Conservation (phyloP, 2,888 invertebrate genomes). For the Cyclophora punctaria region DNA sequence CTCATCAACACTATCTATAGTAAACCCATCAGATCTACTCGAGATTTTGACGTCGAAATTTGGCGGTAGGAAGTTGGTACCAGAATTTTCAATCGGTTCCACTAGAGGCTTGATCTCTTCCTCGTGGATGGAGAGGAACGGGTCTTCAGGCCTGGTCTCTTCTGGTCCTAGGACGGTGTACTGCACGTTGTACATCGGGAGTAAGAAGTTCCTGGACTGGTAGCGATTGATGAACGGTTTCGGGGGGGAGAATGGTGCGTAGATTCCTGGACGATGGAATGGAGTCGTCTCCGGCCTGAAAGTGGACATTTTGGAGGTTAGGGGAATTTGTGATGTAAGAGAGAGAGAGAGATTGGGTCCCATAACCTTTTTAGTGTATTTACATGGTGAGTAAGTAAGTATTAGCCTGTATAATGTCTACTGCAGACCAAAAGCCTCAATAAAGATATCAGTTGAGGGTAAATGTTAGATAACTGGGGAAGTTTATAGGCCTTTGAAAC, state of each 20-base stretch:
- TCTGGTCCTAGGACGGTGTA: slow-evolving; percentile 58
- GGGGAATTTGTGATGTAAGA: too few relatives aligned
- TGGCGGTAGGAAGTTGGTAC: slow-evolving; percentile 42
- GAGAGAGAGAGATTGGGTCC: too few relatives aligned
- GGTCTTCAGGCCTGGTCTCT: slow-evolving; percentile 41
- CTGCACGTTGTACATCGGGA: slow-evolving; percentile 49
- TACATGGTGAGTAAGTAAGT: too few relatives aligned
- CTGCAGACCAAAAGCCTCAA: too few relatives aligned
- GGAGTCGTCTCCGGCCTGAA: slow-evolving; percentile 53
- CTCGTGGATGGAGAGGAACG: slow-evolving; percentile 45
- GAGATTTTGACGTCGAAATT: slow-evolving; percentile 44
- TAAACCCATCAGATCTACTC: slow-evolving; percentile 44
- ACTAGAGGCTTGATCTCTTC: slow-evolving; percentile 55
- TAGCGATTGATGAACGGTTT: slow-evolving; percentile 38
- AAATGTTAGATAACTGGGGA: too few relatives aligned
- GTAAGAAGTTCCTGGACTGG: slow-evolving; percentile 42
- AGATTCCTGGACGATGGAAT: slow-evolving; percentile 69
- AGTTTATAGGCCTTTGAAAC: too few relatives aligned
- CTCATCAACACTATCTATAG: slow-evolving; percentile 45
- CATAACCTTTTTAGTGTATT: too few relatives aligned
- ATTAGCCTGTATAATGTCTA: too few relatives aligned
- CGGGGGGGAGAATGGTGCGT: slow-evolving; percentile 68
- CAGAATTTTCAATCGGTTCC: slow-evolving; percentile 42
- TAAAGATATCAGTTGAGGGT: too few relatives aligned
- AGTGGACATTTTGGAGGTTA: too few relatives aligned